Base-by-base conservation (phyloP, 2,888 invertebrate genomes). In the Drosophila algonquin region DNA sequence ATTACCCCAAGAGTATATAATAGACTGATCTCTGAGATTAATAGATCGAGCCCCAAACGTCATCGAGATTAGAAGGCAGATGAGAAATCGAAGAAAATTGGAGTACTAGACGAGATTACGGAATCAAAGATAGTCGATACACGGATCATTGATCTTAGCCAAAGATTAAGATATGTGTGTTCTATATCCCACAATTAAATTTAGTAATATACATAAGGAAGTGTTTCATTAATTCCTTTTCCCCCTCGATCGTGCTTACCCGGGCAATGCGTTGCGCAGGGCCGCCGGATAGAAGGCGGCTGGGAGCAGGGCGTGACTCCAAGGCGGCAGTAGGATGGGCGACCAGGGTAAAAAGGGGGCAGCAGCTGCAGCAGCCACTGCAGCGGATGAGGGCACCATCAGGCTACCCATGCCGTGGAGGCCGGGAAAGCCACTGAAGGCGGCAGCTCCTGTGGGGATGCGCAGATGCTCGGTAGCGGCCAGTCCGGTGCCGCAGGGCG, bases 341-440 rank as follows among this genome's bases (percentile, higher is more conserved):
- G 95, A 95, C 96, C 95, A 96, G 18, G 95, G 95, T 90, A 96
- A 92, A 90, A 96, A 93, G 63, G 95, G 95, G n/a, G 94, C 93
- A n/a, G 94, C 93, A 21, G 94, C 93, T 12, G 94, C 93, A 57
- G 95, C 95, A 8, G 94, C 93, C 9, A 94, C 93, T 63, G 94
- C 93, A 73, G 94, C 94, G 65, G 91, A 81, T 0, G 87, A 90
- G 1, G 91, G 91, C 53, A 90, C 90, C 90, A 92, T 92, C 40
- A 92, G 78, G 72, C 91, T 91, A 77, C 91, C 90, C 90, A 92
- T 91, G 76, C 89, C 87, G 64, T 91, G 91, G 45, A 91, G 67
- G 0, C 81, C 80, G 7, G 91, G 90, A 18, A 90, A 91, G 14
- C 91, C 90, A 57, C 91, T 91, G 27, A 90, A 91, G 14, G 91